Evolutionary conservation across 2,113 vertebrate genomes (phyloP).

Genomic region (Fulmarus glacialis): DNA sequence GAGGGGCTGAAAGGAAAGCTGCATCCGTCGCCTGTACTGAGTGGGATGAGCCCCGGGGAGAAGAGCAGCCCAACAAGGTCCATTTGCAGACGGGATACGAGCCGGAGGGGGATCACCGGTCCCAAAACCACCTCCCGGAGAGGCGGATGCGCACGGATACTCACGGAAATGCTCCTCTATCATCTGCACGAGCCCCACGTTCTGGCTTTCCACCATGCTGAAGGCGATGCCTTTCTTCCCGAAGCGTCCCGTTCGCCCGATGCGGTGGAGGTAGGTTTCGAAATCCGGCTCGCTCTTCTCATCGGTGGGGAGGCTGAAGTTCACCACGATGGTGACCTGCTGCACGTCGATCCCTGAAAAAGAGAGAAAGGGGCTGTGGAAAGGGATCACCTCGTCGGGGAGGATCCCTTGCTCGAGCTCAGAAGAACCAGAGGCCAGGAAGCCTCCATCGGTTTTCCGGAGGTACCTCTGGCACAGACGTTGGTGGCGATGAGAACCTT

Average conservation of each 20-base stretch:
- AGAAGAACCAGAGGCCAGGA: neutral
- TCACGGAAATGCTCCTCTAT: slow-evolving; percentile 79
- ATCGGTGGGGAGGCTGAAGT: slow-evolving; percentile 71
- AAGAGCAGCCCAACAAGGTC: neutral
- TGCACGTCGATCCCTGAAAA: slow-evolving; percentile 77
- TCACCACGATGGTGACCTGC: slow-evolving; percentile 80
- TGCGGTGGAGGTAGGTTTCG: slow-evolving; percentile 81
- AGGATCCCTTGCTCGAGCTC: neutral
- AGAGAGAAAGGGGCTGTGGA: neutral
- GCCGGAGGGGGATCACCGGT: fast-evolving
- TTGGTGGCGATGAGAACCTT: slow-evolving; percentile 82
- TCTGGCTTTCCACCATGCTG: slow-evolving; percentile 70
- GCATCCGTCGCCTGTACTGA: fast-evolving
- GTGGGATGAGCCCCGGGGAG: neutral
- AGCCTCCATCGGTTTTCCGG: neutral
- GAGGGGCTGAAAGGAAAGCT: neutral
- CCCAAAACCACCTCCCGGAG: fast-evolving
- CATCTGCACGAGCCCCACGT: slow-evolving; percentile 17
- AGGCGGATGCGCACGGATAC: fast-evolving
- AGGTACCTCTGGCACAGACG: slow-evolving; percentile 78
- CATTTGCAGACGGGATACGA: fast-evolving
- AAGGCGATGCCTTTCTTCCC: slow-evolving; percentile 78
- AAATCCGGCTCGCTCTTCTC: slow-evolving; percentile 23
- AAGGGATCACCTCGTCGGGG: fast-evolving
- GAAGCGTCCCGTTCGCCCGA: slow-evolving; percentile 75